Evolutionary conservation across 1,140 invertebrate species (phyloP).

Genomic region (Polyergus mexicanus): DNA sequence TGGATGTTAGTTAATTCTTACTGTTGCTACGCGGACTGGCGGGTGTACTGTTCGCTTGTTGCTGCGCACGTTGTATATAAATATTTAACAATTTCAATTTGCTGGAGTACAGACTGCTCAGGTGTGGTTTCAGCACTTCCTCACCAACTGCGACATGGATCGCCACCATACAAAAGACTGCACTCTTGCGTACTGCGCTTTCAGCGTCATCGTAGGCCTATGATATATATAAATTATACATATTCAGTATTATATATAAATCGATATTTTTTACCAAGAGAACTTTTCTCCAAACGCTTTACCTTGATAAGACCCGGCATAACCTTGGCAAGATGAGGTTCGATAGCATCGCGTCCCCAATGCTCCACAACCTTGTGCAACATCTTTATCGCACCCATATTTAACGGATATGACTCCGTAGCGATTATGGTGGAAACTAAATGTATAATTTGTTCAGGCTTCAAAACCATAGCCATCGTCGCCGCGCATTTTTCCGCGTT

Average conservation of each 20-base stretch:
- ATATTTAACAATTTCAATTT: constrained; percentile 93
- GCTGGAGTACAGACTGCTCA: constrained; percentile 93
- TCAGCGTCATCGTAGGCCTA: constrained; percentile 95
- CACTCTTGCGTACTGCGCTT: constrained; percentile 96
- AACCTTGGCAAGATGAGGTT: constrained; percentile 91
- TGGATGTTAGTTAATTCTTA: constrained; percentile 83
- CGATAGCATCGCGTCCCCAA: constrained; percentile 89
- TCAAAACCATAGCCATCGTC: constrained; percentile 91
- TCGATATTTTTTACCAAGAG: too few species aligned
- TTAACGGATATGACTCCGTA: constrained; percentile 94
- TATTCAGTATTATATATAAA: background rate
- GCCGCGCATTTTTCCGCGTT: constrained; percentile 90
- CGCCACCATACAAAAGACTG: constrained; percentile 98
- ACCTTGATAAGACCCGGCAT: constrained; percentile 96
- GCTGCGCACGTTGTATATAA: constrained; percentile 90
- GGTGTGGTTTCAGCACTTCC: constrained; percentile 92
- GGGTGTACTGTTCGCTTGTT: constrained; percentile 83
- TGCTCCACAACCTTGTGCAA: constrained; percentile 94
- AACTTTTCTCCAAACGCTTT: background rate
- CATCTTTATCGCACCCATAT: constrained; percentile 97
- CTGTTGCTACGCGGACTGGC: constrained; percentile 83
- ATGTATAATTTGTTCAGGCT: constrained; percentile 90
- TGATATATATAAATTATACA: constrained; percentile 39
- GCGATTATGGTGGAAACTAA: constrained; percentile 93
- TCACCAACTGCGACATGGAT: constrained; percentile 95